These are phyloP conservation scores for Coracias cyanogaster DNA, from an alignment of 2,797 vertebrate species.

Conservation along the genomic window DNA sequence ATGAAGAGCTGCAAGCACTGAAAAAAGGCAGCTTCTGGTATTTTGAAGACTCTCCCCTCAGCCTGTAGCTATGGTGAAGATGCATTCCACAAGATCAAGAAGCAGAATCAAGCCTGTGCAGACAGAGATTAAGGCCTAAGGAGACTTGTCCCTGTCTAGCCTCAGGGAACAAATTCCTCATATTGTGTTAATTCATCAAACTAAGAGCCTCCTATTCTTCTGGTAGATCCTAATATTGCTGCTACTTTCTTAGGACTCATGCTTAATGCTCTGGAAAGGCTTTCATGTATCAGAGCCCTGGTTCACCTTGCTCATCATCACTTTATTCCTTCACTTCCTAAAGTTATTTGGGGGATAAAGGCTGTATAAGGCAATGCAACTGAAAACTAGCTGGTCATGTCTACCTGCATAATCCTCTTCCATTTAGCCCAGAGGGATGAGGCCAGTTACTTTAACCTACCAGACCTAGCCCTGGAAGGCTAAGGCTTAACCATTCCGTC, in stretches of 20 bases:
- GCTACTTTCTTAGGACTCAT: background rate
- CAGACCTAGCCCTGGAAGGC: background rate
- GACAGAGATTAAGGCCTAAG: slow-evolving; percentile 33
- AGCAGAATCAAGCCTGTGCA: slow-evolving; percentile 53
- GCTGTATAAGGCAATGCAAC: background rate
- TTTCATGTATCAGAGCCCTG: background rate
- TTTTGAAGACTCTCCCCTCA: background rate
- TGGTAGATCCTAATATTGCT: background rate
- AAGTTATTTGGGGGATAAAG: background rate
- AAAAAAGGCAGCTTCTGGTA: background rate
- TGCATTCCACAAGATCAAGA: slow-evolving; percentile 47
- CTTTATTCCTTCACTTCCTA: background rate
- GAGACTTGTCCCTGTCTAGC: background rate
- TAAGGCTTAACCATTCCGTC: background rate
- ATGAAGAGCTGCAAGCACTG: background rate
- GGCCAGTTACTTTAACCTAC: background rate
- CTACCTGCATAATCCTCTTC: background rate
- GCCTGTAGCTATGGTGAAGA: background rate
- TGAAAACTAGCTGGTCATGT: background rate
- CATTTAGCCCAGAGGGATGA: background rate
- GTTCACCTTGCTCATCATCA: background rate
- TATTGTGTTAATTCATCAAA: slow-evolving; percentile 7
- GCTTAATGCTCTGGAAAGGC: background rate
- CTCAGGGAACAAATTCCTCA: slow-evolving; percentile 15
- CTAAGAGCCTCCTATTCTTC: background rate